Evolutionary conservation across 2,888 invertebrate genomes (phyloP).

Genomic region (Ophonus ardosiacus): DNA sequence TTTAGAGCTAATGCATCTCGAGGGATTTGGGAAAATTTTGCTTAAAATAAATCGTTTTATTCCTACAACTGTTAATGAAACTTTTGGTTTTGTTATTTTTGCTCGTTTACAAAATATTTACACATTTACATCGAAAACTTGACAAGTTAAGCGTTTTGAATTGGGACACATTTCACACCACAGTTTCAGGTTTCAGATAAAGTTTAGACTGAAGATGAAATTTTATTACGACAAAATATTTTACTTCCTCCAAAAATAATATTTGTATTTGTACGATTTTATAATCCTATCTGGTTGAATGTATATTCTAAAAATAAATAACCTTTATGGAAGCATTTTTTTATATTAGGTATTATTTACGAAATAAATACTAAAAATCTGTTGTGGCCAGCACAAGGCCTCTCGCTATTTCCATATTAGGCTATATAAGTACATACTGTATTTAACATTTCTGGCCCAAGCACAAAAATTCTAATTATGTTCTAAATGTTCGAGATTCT

Average conservation of each 20-base stretch:
- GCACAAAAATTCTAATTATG: no score
- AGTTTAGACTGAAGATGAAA: not conserved
- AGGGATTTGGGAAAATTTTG: conserved; percentile 29
- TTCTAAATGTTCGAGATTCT: no score
- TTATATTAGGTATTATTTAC: no score
- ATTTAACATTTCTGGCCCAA: no score
- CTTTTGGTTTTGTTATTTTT: conserved; percentile 30
- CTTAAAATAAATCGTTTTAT: conserved; percentile 32
- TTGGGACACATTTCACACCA: not conserved
- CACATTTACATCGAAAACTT: conserved; percentile 22
- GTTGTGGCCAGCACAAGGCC: no score
- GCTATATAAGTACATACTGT: no score
- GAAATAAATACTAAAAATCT: no score
- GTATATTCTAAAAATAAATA: no score
- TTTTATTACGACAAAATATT: not conserved
- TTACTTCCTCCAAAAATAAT: not conserved
- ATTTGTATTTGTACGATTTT: not conserved
- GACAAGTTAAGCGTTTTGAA: not conserved
- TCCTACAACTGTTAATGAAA: conserved; percentile 26
- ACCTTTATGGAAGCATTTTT: no score
- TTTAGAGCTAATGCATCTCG: conserved; percentile 40
- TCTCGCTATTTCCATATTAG: no score
- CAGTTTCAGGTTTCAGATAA: not conserved
- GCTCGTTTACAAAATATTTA: conserved; percentile 19
- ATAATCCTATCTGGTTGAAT: no score